Percentiles rank a stretch among this genome's conserved stretches.
phyloP scores from a whole-genome alignment of 2,113 vertebrate genomes.

The Varanus salvator region DNA sequence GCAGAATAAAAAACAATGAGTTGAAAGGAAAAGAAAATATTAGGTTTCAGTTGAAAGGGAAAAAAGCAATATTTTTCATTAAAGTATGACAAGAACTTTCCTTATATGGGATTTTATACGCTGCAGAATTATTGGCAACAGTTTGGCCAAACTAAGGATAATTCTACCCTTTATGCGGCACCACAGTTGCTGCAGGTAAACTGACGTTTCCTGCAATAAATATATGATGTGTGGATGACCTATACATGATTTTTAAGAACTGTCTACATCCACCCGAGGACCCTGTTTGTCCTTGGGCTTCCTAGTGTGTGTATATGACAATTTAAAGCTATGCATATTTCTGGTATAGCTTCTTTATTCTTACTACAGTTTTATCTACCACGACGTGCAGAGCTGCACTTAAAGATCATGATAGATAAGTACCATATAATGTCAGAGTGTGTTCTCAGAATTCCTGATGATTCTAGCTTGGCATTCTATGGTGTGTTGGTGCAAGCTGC shows the following conservation, averaged over 20 bases:
- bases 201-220: not conserved
- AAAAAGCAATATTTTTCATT: conserved; percentile 47
- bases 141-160: not conserved
- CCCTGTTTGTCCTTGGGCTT: not conserved
- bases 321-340: not conserved
- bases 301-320: not conserved
- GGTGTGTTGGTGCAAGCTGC: not conserved
- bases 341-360: not conserved
- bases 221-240: not conserved
- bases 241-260: not conserved
- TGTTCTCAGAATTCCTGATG: not conserved
- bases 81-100: conserved; percentile 32
- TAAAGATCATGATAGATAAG: not conserved
- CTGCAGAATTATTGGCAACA: conserved; percentile 45
- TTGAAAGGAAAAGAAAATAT: conserved; percentile 39
- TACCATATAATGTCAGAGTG: not conserved
- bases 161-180: not conserved
- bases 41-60: not conserved
- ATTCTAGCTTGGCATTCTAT: not conserved
- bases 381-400: not conserved
- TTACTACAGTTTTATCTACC: not conserved
- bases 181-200: too few species aligned
- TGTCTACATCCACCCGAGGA: not conserved
- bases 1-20: conserved; percentile 15
- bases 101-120: conserved; percentile 10